These are phyloP conservation scores for Eupsittula cactorum DNA, from an alignment of 2,113 vertebrate genomes.

Conservation along the genomic window DNA sequence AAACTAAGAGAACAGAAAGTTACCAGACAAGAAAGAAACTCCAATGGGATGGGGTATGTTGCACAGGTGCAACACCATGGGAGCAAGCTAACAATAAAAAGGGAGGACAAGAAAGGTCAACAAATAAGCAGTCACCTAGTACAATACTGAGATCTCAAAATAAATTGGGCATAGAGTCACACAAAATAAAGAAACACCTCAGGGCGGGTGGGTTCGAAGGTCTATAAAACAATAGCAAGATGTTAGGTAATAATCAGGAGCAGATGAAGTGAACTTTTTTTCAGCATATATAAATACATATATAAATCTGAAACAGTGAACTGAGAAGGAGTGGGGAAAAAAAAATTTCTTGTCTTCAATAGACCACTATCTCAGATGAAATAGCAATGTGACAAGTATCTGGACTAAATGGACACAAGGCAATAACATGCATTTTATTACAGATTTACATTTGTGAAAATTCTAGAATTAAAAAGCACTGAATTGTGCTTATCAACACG, in stretches of 20 bases:
- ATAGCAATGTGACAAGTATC: not conserved
- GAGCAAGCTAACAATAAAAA: not conserved
- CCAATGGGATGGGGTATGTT: not conserved
- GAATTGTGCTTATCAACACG: not conserved
- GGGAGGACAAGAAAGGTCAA: not conserved
- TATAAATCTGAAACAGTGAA: not conserved
- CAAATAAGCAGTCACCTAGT: not conserved
- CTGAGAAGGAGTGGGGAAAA: not conserved
- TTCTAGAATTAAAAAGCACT: not conserved
- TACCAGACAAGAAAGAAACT: not conserved
- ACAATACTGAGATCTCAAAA: not conserved
- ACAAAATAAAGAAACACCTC: not conserved
- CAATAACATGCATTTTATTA: not conserved
- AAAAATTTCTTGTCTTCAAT: not conserved
- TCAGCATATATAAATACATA: not conserved
- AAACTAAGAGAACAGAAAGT: not conserved
- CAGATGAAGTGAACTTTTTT: not conserved
- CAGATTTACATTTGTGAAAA: not conserved
- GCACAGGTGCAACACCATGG: not conserved
- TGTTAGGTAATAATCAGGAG: not conserved
- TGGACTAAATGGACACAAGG: not conserved
- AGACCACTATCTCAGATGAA: not conserved
- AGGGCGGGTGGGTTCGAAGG: not conserved
- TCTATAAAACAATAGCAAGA: not conserved
- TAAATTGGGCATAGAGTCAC: not conserved